Base-by-base conservation (phyloP, 2,888 invertebrate genomes). In the Chrysomela aeneicollis region DNA sequence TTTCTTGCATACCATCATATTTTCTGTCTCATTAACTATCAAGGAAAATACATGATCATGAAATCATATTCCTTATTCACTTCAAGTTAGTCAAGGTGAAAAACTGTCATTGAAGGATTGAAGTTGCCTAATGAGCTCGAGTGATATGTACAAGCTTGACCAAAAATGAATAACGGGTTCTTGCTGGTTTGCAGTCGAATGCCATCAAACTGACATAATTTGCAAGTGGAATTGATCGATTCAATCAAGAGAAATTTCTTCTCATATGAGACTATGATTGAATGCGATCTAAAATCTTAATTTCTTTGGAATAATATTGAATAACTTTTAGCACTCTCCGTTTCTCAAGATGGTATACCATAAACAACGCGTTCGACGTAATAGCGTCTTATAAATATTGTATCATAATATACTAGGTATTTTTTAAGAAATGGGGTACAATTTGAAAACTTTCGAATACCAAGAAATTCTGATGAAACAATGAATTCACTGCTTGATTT, bases 201-300 rank as follows among this genome's bases (percentile, higher is more conserved):
- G 21, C 26, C 47, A 57, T 57, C 57, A 57, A 46, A 46, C 32
- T 57, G 47, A 60, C 58, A 22, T 52, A 51, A 67, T 64, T 64
- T 54, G 62, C 67, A 54, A 64, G 64, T 64, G 32, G 59, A 67
- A 67, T 63, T 22, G 52, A 60, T 63, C 35, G 60, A 46, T 12
- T 61, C 50, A 61, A 60, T 63, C 37, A 60, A 66, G 59, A 26
- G 47, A 47, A 19, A 51, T 55, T 5, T 26, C 26, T 26, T 26
- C n/a, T 26, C 26, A 26, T 26, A 5, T 26, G 26, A 6, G 26
- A 26, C 6, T 26, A 26, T 26, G 6, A 26, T 26, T n/a, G 6
- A 26, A 26, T 26, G 26, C 26, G 3, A 26, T 26, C 26, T 5
- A 5, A 6, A 26, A 26, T 3, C n/a, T n/a, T 26, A 26, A 26